A percentile compares a stretch with the other conserved stretches of the same genome.
Conservation (phyloP, 2,888 invertebrate species). For the Stramonita haemastoma region DNA sequence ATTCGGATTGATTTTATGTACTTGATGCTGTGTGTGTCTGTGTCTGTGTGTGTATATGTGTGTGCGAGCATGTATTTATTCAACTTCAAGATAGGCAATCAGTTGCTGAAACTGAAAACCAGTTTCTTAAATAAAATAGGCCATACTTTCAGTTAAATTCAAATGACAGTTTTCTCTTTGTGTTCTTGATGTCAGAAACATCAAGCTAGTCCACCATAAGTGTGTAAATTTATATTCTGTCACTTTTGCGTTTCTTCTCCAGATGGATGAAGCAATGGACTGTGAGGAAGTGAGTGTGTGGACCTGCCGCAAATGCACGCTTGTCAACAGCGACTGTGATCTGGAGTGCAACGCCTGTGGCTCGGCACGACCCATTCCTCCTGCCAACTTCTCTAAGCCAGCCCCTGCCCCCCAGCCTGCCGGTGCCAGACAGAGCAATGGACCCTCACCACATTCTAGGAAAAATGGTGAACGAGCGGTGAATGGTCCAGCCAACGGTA, state of each 20-base stretch:
- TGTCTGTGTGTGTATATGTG: background rate
- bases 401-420: background rate
- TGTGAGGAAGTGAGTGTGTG: constrained; percentile 59
- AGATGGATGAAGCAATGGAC: constrained; percentile 39
- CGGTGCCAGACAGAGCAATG: background rate
- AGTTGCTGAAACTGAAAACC: background rate
- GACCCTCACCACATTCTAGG: background rate
- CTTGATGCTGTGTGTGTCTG: background rate
- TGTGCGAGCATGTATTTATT: background rate
- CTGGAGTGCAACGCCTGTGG: constrained; percentile 58
- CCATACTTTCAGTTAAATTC: no score
- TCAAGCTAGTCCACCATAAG: background rate
- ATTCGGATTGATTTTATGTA: background rate
- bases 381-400: background rate
- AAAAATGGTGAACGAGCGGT: background rate
- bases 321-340: constrained; percentile 54
- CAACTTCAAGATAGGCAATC: background rate
- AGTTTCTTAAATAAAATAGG: no score
- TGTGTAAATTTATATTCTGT: background rate
- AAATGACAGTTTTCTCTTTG: no score
- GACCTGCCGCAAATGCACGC: constrained; percentile 84
- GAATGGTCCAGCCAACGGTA: background rate
- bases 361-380: constrained; percentile 10
- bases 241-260: background rate
- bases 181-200: background rate